These are phyloP conservation scores for Phocoena phocoena DNA, from an alignment of 2,113 vertebrate genomes.

Conservation along the genomic window DNA sequence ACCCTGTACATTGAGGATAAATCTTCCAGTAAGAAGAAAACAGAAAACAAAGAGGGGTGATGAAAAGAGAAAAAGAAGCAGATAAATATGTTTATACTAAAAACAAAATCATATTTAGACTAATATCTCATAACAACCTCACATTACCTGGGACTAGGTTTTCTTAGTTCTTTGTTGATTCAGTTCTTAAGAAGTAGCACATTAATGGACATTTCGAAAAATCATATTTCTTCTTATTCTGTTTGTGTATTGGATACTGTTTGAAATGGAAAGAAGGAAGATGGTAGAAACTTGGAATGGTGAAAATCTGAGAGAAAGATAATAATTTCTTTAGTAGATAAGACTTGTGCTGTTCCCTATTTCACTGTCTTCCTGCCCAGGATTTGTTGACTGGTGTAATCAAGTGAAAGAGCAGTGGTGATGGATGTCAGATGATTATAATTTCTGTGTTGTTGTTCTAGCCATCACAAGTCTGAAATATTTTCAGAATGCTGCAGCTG, in stretches of 20 bases:
- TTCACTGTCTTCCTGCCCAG: background rate
- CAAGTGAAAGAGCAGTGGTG: slow-evolving; percentile 29
- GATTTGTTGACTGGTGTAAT: slow-evolving; percentile 31
- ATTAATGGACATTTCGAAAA: background rate
- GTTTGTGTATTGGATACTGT: background rate
- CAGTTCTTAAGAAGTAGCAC: background rate
- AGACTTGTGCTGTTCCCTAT: background rate
- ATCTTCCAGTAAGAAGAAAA: background rate
- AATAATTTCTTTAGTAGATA: background rate
- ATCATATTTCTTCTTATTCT: background rate
- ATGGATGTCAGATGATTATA: slow-evolving; percentile 58
- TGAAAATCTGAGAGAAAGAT: background rate
- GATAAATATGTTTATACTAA: background rate
- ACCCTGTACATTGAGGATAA: background rate
- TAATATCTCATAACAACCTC: background rate
- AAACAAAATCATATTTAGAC: background rate
- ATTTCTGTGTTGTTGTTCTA: slow-evolving; percentile 73
- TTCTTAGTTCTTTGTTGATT: background rate
- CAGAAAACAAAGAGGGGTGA: background rate
- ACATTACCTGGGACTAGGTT: background rate
- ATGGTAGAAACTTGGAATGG: background rate
- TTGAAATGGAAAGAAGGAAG: background rate
- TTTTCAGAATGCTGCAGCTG: slow-evolving; percentile 69
- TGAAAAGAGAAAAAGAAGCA: background rate
- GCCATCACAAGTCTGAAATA: slow-evolving; percentile 63